phyloP scores from a whole-genome alignment of 1,140 invertebrate species.

The Polypedilum vanderplanki region DNA sequence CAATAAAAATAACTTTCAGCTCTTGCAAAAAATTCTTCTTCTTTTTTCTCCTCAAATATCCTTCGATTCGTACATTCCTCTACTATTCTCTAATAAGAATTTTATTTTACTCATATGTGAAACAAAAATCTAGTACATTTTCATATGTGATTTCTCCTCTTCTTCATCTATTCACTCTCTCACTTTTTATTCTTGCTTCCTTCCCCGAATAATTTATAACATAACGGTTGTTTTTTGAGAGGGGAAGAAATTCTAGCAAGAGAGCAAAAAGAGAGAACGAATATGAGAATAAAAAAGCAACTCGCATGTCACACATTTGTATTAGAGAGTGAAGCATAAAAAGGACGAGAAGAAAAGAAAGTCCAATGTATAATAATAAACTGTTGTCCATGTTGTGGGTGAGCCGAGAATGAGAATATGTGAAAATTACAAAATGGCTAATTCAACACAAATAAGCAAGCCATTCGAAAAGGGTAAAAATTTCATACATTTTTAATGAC shows the following conservation, averaged over 20 bases:
- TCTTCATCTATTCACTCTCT: not conserved
- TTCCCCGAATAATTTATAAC: too few species aligned
- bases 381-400: not conserved
- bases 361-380: not conserved
- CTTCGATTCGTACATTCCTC: not conserved
- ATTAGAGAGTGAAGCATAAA: not conserved
- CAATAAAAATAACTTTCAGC: too few species aligned
- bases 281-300: not conserved
- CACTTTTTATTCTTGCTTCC: not conserved
- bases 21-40: too few species aligned
- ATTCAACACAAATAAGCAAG: not conserved
- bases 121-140: not conserved
- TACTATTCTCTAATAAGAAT: not conserved
- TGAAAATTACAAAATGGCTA: constrained; percentile 16
- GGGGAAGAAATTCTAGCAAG: constrained; percentile 1
- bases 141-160: constrained; percentile 12
- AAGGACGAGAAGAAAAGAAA: not conserved
- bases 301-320: not conserved
- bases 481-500: too few species aligned
- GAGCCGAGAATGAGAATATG: not conserved
- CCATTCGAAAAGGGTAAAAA: too few species aligned
- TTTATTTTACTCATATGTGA: not conserved
- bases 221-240: not conserved
- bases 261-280: not conserved
- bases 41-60: too few species aligned